Percentiles rank a stretch among this genome's conserved stretches.
These are phyloP conservation scores for Eupeodes corollae DNA, from an alignment of 1,140 invertebrate species.

Conservation along the genomic window DNA sequence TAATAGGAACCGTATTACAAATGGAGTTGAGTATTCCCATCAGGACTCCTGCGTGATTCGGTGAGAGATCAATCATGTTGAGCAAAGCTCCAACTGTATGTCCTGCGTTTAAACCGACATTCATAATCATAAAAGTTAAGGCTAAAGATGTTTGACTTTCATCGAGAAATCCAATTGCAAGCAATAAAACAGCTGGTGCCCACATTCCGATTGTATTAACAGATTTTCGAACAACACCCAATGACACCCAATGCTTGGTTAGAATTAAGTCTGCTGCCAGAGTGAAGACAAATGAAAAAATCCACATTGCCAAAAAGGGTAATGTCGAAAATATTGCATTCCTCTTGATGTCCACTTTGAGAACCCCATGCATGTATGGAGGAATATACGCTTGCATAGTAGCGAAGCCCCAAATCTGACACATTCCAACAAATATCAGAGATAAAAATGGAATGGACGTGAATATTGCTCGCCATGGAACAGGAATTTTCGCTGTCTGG, in stretches of 20 bases:
- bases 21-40: slow-evolving; percentile 54
- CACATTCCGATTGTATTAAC: slow-evolving; percentile 48
- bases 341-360: slow-evolving; percentile 65
- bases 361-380: slow-evolving; percentile 61
- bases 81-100: slow-evolving; percentile 52
- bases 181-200: slow-evolving; percentile 44
- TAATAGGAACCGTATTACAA: slow-evolving; percentile 53
- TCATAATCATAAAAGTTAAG: slow-evolving; percentile 46
- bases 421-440: slow-evolving; percentile 67
- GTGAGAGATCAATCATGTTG: slow-evolving; percentile 57
- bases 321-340: slow-evolving; percentile 63
- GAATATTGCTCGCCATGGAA: slow-evolving; percentile 63
- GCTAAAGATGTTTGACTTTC: slow-evolving; percentile 29
- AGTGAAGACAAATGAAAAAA: slow-evolving; percentile 51
- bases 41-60: slow-evolving; percentile 58
- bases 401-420: slow-evolving; percentile 91
- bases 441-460: slow-evolving; percentile 74
- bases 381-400: slow-evolving; percentile 86
- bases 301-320: slow-evolving; percentile 68
- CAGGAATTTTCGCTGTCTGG: slow-evolving; percentile 8
- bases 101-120: slow-evolving; percentile 61
- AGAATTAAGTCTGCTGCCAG: neutral
- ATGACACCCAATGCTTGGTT: neutral
- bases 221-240: slow-evolving; percentile 42
- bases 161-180: slow-evolving; percentile 43